Evolutionary conservation across 2,888 invertebrate species (phyloP), one percentile per base, ranked within the genome.

Genomic region (Pantelozetes paolii): DNA sequence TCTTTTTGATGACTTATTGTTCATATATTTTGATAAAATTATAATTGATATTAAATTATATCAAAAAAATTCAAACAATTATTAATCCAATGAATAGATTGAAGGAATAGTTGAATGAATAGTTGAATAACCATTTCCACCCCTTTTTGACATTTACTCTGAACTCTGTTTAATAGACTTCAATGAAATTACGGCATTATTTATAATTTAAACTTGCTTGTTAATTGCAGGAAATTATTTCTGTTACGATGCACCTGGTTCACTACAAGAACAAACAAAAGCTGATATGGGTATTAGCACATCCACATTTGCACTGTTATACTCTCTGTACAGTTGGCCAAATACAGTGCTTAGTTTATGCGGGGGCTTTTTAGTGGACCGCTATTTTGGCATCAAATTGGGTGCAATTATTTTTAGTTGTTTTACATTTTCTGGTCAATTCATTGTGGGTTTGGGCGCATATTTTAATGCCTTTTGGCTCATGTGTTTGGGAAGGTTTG

Each of bases 251-350:
- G 94, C 92, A 82, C 97, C 97, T 9, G 93, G 90, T 73, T 94
- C 97, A 6, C 83, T 98, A 71, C 92, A 94, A 82, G 90, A 94
- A 81, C 88, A 90, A 79, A 94, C 93, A 82, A 89, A 88, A 80
- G 83, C 85, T 77, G 95, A 95, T 81, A 85, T 95, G 80, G 85
- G 88, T 77, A 85, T 98, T 77, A 87, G 88, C 71, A 91, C 90
- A 74, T 89, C 90, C 8, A 86, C 92, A 82, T 98, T 91, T 85
- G 89, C 92, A 77, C 84, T 90, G 76, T 86, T 98, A 67, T 98
- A 98, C 83, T 90, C 91, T 6, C 89, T 94, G 82, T 98, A 98
- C 83, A 95, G 96, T 0, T 98, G 96, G 96, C 97, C 98, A 42
- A 98, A 98, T 86, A 91, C 96, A 5, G 85, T 97, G 75, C 85